phyloP scores from a whole-genome alignment of 2,888 invertebrate species.

The Papilio elwesi region DNA sequence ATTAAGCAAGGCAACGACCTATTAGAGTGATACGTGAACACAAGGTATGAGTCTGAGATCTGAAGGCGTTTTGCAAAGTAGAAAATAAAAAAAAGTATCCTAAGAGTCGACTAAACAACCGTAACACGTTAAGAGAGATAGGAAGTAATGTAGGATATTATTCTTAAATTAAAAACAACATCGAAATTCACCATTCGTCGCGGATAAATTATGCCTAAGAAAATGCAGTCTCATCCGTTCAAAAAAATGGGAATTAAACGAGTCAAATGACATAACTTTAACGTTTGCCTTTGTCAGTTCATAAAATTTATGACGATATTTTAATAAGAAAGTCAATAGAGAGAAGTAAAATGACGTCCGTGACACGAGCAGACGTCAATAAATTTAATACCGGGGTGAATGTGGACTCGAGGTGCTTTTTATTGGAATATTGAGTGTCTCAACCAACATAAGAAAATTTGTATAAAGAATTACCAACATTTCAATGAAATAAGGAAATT shows the following conservation, averaged over 20 bases:
- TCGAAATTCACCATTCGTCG: too few relatives aligned
- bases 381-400: conserved; percentile 17
- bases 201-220: too few relatives aligned
- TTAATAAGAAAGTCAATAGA: conserved; percentile 22
- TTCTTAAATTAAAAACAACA: too few relatives aligned
- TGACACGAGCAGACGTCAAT: conserved; percentile 27
- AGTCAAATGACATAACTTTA: conserved; percentile 21
- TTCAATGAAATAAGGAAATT: not conserved
- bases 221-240: too few relatives aligned
- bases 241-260: conserved; percentile 12
- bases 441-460: not conserved
- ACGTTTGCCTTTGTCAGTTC: conserved; percentile 27
- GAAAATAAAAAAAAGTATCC: conserved; percentile 1
- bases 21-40: not conserved
- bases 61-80: conserved; percentile 1
- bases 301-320: conserved; percentile 24
- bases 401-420: conserved; percentile 8
- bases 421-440: conserved; percentile 8
- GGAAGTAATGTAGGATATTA: too few relatives aligned
- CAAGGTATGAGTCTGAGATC: not conserved
- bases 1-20: not conserved
- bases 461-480: not conserved
- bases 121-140: too few relatives aligned
- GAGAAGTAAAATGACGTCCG: conserved; percentile 15
- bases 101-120: not conserved